Evolutionary conservation across 1,140 invertebrate species (phyloP).

Genomic region (Charaxes varanes): DNA sequence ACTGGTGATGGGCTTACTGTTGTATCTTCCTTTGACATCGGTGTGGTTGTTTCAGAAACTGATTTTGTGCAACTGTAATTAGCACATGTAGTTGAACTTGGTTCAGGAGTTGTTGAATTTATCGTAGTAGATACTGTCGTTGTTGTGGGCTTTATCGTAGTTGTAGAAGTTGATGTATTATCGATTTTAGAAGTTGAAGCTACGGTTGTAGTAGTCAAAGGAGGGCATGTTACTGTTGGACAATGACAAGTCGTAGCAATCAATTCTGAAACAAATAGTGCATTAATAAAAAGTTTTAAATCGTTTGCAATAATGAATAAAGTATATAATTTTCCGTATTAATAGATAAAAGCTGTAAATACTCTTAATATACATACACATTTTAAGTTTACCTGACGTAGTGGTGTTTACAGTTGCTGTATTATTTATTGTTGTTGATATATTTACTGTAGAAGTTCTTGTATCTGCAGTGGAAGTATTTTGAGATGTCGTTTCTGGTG

Average conservation of each 20-base stretch:
- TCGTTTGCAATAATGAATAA: too few relatives aligned
- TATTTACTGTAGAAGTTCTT: conserved; percentile 8
- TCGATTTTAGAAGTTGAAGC: neutral
- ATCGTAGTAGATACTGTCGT: too few relatives aligned
- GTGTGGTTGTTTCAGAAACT: conserved; percentile 3
- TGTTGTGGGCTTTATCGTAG: neutral
- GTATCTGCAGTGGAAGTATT: conserved; percentile 7
- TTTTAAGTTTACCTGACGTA: too few relatives aligned
- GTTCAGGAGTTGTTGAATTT: neutral
- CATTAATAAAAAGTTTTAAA: too few relatives aligned
- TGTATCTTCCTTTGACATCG: neutral
- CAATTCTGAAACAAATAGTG: too few relatives aligned
- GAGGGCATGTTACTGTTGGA: conserved; percentile 1
- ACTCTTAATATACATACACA: too few relatives aligned
- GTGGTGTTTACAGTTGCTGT: conserved; percentile 12
- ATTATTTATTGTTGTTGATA: neutral
- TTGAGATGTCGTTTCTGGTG: conserved; percentile 8
- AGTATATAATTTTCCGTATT: too few relatives aligned
- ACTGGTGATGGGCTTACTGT: neutral
- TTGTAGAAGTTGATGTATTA: neutral
- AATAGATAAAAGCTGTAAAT: too few relatives aligned
- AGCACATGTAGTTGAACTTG: conserved; percentile 7
- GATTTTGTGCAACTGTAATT: conserved; percentile 3
- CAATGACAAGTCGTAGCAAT: conserved; percentile 5
- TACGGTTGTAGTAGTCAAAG: neutral